Evolutionary conservation across 2,113 vertebrate genomes (phyloP), one percentile per base, ranked within the genome.

Genomic region (Myotis davidii): DNA sequence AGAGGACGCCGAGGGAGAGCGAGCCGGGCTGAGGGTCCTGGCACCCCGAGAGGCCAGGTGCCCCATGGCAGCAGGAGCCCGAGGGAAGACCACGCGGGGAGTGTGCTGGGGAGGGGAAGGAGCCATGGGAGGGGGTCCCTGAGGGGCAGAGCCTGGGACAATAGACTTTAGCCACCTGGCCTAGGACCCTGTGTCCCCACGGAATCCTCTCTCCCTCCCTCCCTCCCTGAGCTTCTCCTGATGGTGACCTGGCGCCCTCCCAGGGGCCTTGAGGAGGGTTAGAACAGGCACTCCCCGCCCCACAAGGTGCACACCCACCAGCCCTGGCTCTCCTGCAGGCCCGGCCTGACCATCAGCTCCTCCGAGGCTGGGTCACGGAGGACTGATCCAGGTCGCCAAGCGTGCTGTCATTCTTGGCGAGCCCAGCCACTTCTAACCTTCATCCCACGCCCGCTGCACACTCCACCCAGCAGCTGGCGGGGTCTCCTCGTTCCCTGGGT

Each of bases 161-260:
- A 1, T 32, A n/a, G 21, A 29, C 59, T 54, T 42, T 37, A 76
- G 45, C 14, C 0, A 0, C 18, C 45, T 10, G 37, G 27, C 45
- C 42, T 20, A 6, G 14, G 27, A 27, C 29, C 90, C 72, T 34
- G 72, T 11, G 6, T 69, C 48, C 23, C 79, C 25, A 0, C 0
- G 9, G 81, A 65, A 17, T 11, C 16, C 52, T 27, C 42, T 42
- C 42, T 6, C 21, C 6, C 56, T 61, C 14, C 8, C n/a, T 50
- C 9, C 37, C 45, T n/a, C 17, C 25, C 8, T 3, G 42, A 64
- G 54, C 67, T 34, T 29, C 79, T 85, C 34, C 34, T 42, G 27
- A 67, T 3, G 6, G 52, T 0, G 29, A 64, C 1, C 54, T 56
- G 12, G 3, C 18, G 7, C 20, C 5, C 2, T 1, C 9, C 32